phyloP scores from a whole-genome alignment of 92 coral and sea anemone species.

The Scolanthus callimorphus region DNA sequence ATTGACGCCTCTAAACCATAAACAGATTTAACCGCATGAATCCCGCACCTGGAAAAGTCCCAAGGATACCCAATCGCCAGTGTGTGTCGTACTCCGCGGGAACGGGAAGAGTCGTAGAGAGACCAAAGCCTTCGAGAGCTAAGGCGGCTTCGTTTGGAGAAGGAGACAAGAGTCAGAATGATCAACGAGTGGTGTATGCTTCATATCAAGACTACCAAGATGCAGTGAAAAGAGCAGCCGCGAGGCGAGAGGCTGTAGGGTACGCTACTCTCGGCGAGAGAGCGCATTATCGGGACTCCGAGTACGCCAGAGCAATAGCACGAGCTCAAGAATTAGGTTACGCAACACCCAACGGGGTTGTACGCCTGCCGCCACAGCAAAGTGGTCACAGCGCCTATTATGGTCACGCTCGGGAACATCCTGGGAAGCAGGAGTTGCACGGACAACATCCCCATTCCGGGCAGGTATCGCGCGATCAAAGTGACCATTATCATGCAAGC shows the following conservation, averaged over 20 bases:
- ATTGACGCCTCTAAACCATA: constrained; percentile 58
- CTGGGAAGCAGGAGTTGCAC: not conserved
- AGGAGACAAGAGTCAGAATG: constrained; percentile 15
- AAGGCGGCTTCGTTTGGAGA: constrained; percentile 36
- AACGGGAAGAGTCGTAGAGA: constrained; percentile 16
- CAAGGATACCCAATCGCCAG: constrained; percentile 52
- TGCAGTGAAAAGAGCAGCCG: not conserved
- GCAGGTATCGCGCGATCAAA: no score
- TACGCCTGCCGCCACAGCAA: not conserved
- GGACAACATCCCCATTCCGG: not conserved
- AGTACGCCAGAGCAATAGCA: constrained; percentile 10
- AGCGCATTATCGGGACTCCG: constrained; percentile 10
- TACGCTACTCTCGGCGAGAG: not conserved
- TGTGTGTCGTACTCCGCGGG: constrained; percentile 44
- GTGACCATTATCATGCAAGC: not conserved
- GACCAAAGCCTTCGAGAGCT: constrained; percentile 21
- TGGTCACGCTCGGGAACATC: not conserved
- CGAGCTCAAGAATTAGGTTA: not conserved
- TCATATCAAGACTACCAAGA: not conserved
- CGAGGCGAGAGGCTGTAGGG: not conserved
- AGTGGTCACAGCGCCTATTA: not conserved
- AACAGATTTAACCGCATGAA: constrained; percentile 96
- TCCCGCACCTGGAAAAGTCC: constrained; percentile 62
- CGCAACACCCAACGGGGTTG: not conserved
- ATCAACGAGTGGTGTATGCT: not conserved